Evolutionary conservation across 2,113 vertebrate species (phyloP), one percentile per base, ranked within the genome.

Genomic region (Mus pahari): DNA sequence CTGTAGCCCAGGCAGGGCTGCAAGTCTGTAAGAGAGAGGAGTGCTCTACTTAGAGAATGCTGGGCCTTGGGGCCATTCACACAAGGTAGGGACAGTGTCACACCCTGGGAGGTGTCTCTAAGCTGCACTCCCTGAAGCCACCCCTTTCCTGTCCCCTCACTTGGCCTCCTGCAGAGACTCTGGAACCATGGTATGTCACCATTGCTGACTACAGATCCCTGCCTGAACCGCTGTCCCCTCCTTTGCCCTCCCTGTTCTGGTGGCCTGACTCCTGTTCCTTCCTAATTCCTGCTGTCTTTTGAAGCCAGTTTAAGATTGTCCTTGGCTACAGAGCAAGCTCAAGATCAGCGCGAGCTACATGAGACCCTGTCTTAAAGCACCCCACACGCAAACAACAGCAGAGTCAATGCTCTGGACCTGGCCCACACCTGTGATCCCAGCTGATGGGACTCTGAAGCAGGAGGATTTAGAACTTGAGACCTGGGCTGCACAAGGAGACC

Each of bases 11-110:
- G 36, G 87, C 28, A 66, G 24, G 13, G 53, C 3, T 36, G 3
- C 8, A n/a, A 36, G 3, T 1, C 20, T 14, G 9, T 0, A 28
- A 9, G 0, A 64, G 50, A 14, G 3, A n/a, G 10, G 28, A 19
- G 73, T 1, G 7, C 10, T 39, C 36, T 2, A 53, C 58, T 62
- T 36, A 42, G 20, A 39, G 31, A 0, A 42, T 10, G 16, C 39
- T 17, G 48, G 74, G 81, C 16, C 33, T 39, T 14, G 1, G 45
- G 48, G 14, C 50, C 77, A 20, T 12, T 48, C 13, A 13, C 28
- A 22, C 62, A 48, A n/a, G 0, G 55, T 26, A 3, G 2, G 1
- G 22, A n/a, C 42, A 74, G 17, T 17, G 39, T 58, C 53, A 7
- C 24, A 14, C 22, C 55, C 45, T 4, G 11, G 48, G 82, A 39